These are phyloP conservation scores for Hemistola chrysoprasaria DNA, from an alignment of 2,888 invertebrate genomes.

Conservation along the genomic window DNA sequence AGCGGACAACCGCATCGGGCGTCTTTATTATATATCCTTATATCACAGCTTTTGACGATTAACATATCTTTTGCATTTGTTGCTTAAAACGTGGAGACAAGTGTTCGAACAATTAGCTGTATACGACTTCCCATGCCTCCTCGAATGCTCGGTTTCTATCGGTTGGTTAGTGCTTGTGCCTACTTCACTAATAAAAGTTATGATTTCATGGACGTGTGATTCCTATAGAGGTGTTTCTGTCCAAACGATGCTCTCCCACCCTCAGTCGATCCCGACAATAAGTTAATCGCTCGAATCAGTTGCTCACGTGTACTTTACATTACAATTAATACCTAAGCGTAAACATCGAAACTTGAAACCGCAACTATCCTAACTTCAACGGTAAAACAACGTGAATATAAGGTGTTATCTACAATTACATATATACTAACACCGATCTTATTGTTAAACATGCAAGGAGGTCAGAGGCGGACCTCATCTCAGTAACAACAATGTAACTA, in stretches of 20 bases:
- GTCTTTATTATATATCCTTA: slow-evolving; percentile 70
- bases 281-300: slow-evolving; percentile 74
- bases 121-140: slow-evolving; percentile 35
- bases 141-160: slow-evolving; percentile 8
- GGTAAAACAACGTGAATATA: slow-evolving; percentile 48
- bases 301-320: slow-evolving; percentile 59
- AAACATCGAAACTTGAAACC: slow-evolving; percentile 66
- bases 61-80: slow-evolving; percentile 82
- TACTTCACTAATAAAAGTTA: not conserved
- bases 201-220: slow-evolving; percentile 1
- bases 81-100: slow-evolving; percentile 73
- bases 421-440: slow-evolving; percentile 73
- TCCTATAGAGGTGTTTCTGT: slow-evolving; percentile 13
- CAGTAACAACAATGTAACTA: slow-evolving; percentile 52
- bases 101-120: slow-evolving; percentile 74
- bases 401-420: slow-evolving; percentile 55
- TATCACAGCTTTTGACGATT: slow-evolving; percentile 83
- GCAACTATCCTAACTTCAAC: slow-evolving; percentile 57
- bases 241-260: slow-evolving; percentile 19
- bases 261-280: slow-evolving; percentile 24
- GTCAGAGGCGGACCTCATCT: slow-evolving; percentile 15
- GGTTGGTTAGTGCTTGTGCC: slow-evolving; percentile 14
- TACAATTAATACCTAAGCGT: slow-evolving; percentile 63
- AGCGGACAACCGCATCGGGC: slow-evolving; percentile 55
- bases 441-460: slow-evolving; percentile 68